Percentiles rank a stretch among this genome's conserved stretches.
phyloP scores from a whole-genome alignment of 2,888 invertebrate genomes.

The Philereme transversata region DNA sequence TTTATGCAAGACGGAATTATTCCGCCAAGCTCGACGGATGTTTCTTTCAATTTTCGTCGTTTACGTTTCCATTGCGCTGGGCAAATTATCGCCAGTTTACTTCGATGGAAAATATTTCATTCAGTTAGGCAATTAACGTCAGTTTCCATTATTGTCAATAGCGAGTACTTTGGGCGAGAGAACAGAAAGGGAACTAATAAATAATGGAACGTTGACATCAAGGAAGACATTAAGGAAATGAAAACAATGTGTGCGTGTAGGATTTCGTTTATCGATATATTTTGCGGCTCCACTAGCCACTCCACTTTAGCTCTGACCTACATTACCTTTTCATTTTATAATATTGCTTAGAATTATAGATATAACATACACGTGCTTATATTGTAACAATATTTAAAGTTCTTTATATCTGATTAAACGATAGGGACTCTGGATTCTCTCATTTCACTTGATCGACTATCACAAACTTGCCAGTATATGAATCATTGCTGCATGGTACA shows the following conservation, averaged over 20 bases:
- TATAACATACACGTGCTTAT: too few species aligned
- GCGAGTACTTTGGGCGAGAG: constrained; percentile 38
- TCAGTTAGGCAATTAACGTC: constrained; percentile 49
- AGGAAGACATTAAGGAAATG: constrained; percentile 7
- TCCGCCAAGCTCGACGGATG: constrained; percentile 37
- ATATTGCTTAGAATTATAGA: too few species aligned
- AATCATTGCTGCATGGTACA: too few species aligned
- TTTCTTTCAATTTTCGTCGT: constrained; percentile 48
- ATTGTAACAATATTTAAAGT: too few species aligned
- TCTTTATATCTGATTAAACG: too few species aligned
- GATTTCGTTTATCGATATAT: constrained; percentile 11
- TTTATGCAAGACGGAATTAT: constrained; percentile 35
- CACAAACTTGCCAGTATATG: too few species aligned
- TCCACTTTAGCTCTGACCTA: too few species aligned
- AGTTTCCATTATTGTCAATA: constrained; percentile 47
- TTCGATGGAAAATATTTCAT: constrained; percentile 48
- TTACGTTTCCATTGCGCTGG: constrained; percentile 53
- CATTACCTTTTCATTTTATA: too few species aligned
- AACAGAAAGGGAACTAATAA: constrained; percentile 30
- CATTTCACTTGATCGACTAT: too few species aligned
- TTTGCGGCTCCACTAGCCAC: neutral
- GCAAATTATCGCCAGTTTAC: constrained; percentile 61
- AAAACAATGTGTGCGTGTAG: constrained; percentile 14
- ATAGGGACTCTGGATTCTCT: too few species aligned
- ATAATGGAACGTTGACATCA: constrained; percentile 15